phyloP scores from a whole-genome alignment of 2,888 invertebrate species.

The Platerodrilus igneus region DNA sequence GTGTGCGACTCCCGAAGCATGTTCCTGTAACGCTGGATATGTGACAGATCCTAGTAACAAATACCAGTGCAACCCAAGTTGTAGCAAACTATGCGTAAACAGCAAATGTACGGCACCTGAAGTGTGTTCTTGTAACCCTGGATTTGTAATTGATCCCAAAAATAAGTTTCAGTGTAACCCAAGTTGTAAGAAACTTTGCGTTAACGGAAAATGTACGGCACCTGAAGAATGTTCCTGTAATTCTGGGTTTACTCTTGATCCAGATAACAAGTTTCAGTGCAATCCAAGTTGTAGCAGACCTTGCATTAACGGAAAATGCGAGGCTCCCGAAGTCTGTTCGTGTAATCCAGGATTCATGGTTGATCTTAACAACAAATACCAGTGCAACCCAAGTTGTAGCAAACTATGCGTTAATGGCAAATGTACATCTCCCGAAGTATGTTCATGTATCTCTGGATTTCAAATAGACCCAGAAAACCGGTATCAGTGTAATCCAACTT shows the following conservation, averaged over 20 bases:
- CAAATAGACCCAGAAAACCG: not conserved
- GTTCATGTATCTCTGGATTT: conserved; percentile 25
- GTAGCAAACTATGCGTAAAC: conserved; percentile 43
- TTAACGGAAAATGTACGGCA: conserved; percentile 17
- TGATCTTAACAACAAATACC: conserved; percentile 25
- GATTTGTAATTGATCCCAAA: conserved; percentile 17
- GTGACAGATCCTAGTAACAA: conserved; percentile 15
- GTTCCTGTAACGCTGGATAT: conserved; percentile 28
- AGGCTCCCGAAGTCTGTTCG: conserved; percentile 23
- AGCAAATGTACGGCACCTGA: conserved; percentile 49
- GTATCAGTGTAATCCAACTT: conserved; percentile 41
- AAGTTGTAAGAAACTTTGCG: conserved; percentile 27
- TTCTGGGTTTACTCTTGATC: conserved; percentile 6
- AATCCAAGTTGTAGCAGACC: conserved; percentile 22
- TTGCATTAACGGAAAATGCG: conserved; percentile 22
- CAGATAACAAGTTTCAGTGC: conserved; percentile 15
- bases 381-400: conserved; percentile 33
- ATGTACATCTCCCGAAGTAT: conserved; percentile 41
- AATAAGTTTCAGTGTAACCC: conserved; percentile 37
- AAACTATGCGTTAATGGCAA: conserved; percentile 47
- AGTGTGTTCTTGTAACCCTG: conserved; percentile 25
- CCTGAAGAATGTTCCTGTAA: conserved; percentile 27
- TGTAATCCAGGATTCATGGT: conserved; percentile 14
- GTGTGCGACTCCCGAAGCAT: conserved; percentile 45
- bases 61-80: conserved; percentile 21